Conservation (phyloP, 2,113 vertebrate genomes). For the Bettongia penicillata region DNA sequence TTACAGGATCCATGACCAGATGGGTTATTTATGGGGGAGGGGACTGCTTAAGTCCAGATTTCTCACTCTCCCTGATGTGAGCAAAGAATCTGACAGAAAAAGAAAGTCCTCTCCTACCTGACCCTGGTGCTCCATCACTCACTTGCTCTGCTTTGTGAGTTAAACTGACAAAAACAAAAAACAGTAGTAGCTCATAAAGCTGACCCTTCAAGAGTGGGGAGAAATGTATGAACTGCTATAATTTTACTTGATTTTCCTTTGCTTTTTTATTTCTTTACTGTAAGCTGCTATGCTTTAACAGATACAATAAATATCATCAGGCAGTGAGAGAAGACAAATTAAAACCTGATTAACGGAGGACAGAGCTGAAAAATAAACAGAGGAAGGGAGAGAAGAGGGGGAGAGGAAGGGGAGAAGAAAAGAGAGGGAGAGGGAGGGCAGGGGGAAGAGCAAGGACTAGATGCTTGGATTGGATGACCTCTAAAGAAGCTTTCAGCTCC, state of each 20-base stretch:
- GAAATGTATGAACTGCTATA: not conserved
- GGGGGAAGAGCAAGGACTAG: rapidly evolving
- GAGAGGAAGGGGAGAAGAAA: not conserved
- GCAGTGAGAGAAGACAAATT: constrained; percentile 55
- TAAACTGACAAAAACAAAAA: rapidly evolving
- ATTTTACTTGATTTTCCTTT: not conserved
- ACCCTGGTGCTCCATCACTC: too few species aligned
- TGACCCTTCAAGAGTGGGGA: not conserved
- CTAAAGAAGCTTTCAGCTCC: not conserved
- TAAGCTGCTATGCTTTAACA: constrained; percentile 35
- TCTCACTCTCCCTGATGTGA: too few species aligned
- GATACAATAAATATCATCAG: constrained; percentile 46
- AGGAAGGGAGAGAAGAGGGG: too few species aligned
- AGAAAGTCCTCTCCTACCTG: too few species aligned
- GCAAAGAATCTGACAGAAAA: too few species aligned
- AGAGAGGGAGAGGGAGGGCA: rapidly evolving
- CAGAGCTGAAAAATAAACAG: not conserved
- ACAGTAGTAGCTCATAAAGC: rapidly evolving
- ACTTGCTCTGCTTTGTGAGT: too few species aligned
- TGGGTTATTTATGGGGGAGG: too few species aligned
- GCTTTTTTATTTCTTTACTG: not conserved
- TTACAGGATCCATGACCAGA: too few species aligned
- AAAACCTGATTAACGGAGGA: constrained; percentile 63
- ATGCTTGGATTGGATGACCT: rapidly evolving
- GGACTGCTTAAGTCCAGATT: too few species aligned